Evolutionary conservation across 2,888 invertebrate genomes (phyloP).

Genomic region (Toxonevra muliebris): DNA sequence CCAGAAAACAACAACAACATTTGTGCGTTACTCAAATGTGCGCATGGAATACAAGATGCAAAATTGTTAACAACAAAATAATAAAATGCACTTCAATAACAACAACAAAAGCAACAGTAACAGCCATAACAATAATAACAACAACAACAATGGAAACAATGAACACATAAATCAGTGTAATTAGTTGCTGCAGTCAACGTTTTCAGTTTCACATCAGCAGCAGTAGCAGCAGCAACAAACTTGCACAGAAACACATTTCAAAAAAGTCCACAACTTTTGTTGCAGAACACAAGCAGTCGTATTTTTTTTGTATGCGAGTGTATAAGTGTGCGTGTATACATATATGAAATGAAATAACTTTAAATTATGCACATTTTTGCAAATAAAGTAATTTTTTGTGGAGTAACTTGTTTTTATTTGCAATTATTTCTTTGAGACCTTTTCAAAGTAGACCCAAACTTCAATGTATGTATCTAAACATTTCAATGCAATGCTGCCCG

Average conservation of each 20-base stretch:
- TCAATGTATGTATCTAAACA: no score
- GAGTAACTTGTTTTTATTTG: no score
- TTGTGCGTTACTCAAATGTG: no score
- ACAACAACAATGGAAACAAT: slow-evolving; percentile 18
- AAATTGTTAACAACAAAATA: no score
- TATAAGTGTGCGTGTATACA: neutral
- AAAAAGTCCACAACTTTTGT: neutral
- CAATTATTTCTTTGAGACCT: no score
- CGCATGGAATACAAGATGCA: neutral
- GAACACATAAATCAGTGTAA: slow-evolving; percentile 40
- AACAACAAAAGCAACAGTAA: slow-evolving; percentile 7
- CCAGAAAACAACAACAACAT: slow-evolving; percentile 1
- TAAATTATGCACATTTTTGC: no score
- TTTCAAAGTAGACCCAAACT: no score
- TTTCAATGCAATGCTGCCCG: no score
- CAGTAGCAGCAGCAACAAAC: slow-evolving; percentile 19
- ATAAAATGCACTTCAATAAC: slow-evolving; percentile 12
- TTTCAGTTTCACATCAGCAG: slow-evolving; percentile 29
- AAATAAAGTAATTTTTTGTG: no score
- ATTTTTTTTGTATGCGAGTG: slow-evolving; percentile 7
- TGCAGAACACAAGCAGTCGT: neutral
- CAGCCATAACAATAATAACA: slow-evolving; percentile 5
- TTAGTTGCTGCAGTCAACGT: slow-evolving; percentile 22
- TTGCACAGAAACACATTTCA: neutral
- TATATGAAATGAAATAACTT: no score